Conservation (phyloP, 2,888 invertebrate species). For the Norana najaformis region DNA sequence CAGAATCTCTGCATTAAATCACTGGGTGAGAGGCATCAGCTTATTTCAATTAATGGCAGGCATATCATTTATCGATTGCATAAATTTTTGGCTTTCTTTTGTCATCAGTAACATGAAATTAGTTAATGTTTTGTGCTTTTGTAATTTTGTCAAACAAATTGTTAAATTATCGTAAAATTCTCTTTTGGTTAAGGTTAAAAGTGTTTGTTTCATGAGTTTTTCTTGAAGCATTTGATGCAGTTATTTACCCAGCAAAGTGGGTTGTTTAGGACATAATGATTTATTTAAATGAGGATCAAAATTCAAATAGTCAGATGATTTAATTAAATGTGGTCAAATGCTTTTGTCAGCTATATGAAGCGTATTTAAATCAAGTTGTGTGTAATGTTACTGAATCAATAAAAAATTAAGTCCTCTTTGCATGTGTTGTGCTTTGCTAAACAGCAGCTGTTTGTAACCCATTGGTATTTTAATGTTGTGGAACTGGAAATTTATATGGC, state of each 20-base stretch:
- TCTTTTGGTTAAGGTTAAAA: not conserved
- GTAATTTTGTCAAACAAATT: not conserved
- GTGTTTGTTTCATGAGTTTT: not conserved
- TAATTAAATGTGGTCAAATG: not conserved
- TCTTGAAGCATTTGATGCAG: not conserved
- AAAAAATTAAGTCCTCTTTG: not conserved
- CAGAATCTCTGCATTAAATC: not conserved
- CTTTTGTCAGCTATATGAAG: not conserved
- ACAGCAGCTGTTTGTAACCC: not conserved
- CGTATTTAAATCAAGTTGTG: slow-evolving; percentile 1
- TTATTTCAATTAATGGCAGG: not conserved
- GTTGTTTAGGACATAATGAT: not conserved
- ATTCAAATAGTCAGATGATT: not conserved
- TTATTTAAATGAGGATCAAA: not conserved
- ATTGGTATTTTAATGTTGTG: not conserved
- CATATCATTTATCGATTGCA: not conserved
- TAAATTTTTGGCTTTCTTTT: not conserved
- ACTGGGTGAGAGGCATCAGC: not conserved
- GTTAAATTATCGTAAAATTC: not conserved
- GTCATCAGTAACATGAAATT: not conserved
- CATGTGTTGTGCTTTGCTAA: slow-evolving; percentile 5
- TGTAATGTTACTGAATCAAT: slow-evolving; percentile 13
- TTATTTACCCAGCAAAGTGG: not conserved
- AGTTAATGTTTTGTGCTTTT: not conserved
- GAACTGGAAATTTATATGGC: not conserved